A percentile compares a stretch with the other conserved stretches of the same genome.
phyloP scores from a whole-genome alignment of 1,140 invertebrate genomes.

The Pseudomyrmex cubaensis region DNA sequence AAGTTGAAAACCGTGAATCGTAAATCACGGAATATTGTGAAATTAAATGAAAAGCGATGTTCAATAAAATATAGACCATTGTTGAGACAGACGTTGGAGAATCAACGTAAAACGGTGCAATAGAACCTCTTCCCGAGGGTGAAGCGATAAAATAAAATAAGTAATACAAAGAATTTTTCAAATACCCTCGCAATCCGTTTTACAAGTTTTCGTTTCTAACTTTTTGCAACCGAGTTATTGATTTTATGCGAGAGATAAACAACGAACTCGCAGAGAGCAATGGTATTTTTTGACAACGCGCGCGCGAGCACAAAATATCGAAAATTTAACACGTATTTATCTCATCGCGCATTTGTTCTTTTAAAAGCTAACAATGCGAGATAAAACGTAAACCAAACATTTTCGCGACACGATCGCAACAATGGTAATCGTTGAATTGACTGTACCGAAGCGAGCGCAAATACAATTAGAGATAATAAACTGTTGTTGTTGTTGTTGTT shows the following conservation, averaged over 20 bases:
- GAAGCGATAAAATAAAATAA: not conserved
- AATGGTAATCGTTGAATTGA: conserved; percentile 33
- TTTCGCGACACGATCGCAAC: conserved; percentile 30
- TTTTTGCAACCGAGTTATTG: too few relatives aligned
- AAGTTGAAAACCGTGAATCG: not conserved
- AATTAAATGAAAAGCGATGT: not conserved
- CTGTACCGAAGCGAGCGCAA: conserved; percentile 5
- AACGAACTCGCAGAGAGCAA: not conserved
- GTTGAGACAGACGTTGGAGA: too few relatives aligned
- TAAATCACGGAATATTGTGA: not conserved
- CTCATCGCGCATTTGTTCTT: conserved; percentile 10
- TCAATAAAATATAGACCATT: too few relatives aligned
- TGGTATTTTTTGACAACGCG: conserved; percentile 31
- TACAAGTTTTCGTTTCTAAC: not conserved
- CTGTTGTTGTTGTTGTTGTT: conserved; percentile 30
- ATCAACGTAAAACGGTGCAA: too few relatives aligned
- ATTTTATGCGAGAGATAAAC: not conserved
- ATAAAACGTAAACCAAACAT: conserved; percentile 37
- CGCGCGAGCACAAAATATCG: conserved; percentile 1
- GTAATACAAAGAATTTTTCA: not conserved
- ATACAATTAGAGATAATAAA: conserved; percentile 46
- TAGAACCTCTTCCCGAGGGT: too few relatives aligned
- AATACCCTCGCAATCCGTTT: not conserved
- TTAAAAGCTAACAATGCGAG: conserved; percentile 39
- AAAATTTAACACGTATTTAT: conserved; percentile 27